Evolutionary conservation across 2,113 vertebrate genomes (phyloP).

Genomic region (Odocoileus hemionus): DNA sequence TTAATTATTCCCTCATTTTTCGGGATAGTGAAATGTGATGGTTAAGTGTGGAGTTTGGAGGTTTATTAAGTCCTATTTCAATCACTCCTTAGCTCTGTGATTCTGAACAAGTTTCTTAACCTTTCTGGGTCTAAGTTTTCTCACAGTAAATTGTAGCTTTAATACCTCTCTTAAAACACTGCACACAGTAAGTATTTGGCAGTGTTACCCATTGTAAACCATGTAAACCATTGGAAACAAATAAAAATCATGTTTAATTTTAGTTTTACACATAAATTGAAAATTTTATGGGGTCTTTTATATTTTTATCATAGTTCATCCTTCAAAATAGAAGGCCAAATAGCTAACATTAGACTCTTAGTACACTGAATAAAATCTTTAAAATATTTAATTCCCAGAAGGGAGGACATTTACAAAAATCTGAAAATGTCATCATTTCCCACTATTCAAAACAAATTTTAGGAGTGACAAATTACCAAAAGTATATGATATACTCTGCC

Average conservation of each 20-base stretch:
- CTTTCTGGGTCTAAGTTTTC: background rate
- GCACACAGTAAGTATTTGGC: background rate
- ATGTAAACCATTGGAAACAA: background rate
- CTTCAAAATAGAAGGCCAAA: background rate
- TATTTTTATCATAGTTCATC: background rate
- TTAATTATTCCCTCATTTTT: constrained; percentile 27
- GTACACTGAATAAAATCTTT: background rate
- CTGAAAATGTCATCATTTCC: background rate
- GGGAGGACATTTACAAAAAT: background rate
- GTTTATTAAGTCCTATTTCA: background rate
- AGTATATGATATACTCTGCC: background rate
- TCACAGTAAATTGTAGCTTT: background rate
- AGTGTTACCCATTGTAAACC: background rate
- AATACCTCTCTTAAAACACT: background rate
- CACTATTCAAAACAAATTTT: background rate
- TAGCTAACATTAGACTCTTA: background rate
- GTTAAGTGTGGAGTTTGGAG: background rate
- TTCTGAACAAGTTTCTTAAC: background rate
- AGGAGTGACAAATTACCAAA: background rate
- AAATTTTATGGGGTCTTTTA: background rate
- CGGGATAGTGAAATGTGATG: background rate
- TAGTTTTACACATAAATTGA: background rate
- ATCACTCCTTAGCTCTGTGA: background rate
- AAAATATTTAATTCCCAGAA: background rate
- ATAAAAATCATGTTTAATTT: background rate